These are phyloP conservation scores for Origma solitaria DNA, from an alignment of 2,113 vertebrate genomes.

Conservation along the genomic window DNA sequence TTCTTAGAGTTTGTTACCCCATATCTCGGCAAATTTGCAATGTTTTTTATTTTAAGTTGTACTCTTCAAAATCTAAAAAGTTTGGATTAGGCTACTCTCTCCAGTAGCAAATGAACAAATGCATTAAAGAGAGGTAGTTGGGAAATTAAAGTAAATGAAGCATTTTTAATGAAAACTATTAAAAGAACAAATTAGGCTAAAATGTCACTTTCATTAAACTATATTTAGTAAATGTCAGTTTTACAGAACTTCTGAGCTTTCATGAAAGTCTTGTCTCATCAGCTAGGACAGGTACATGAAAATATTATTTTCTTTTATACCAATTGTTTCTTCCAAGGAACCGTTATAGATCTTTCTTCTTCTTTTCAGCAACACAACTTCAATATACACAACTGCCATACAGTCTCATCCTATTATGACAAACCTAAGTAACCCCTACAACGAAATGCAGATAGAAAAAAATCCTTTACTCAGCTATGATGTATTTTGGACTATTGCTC, in stretches of 20 bases:
- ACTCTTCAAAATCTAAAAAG: background rate
- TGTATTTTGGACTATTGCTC: background rate
- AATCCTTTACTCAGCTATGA: background rate
- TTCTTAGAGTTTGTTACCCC: slow-evolving; percentile 17
- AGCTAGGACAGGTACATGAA: background rate
- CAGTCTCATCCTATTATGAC: background rate
- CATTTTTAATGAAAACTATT: slow-evolving; percentile 64
- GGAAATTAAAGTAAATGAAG: slow-evolving; percentile 54
- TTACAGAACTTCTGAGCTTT: background rate
- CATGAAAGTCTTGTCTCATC: background rate
- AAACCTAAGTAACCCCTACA: background rate
- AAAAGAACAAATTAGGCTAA: slow-evolving; percentile 62
- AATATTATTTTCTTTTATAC: background rate
- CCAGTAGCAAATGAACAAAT: slow-evolving; percentile 41
- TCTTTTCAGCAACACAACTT: background rate
- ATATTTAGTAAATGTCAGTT: slow-evolving; percentile 67
- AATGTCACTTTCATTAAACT: slow-evolving; percentile 69
- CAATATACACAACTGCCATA: background rate
- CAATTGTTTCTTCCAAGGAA: background rate
- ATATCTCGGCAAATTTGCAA: background rate
- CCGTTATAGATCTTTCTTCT: background rate
- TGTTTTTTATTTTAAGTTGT: slow-evolving; percentile 25
- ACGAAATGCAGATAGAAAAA: background rate
- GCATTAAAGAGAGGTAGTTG: slow-evolving; percentile 23
- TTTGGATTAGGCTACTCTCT: background rate